Conservation (phyloP, 1,140 invertebrate genomes). For the Cyrtorhinus lividipennis region DNA sequence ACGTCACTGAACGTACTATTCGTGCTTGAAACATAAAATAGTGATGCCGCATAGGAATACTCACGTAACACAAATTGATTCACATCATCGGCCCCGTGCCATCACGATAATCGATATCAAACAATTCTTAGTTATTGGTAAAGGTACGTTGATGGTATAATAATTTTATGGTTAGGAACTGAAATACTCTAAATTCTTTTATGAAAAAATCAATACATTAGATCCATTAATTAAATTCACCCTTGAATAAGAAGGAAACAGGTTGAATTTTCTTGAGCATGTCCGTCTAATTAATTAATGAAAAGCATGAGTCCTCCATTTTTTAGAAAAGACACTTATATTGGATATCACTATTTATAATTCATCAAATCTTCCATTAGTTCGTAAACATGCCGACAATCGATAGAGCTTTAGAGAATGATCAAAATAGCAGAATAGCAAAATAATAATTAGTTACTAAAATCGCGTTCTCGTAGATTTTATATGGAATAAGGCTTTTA, state of each 20-base stretch:
- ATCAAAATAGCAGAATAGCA: not conserved
- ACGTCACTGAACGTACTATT: too few species aligned
- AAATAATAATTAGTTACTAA: not conserved
- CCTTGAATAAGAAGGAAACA: not conserved
- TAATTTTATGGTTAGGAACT: not conserved
- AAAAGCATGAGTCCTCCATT: too few species aligned
- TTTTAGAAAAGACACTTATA: not conserved
- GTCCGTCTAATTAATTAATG: too few species aligned
- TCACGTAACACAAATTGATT: too few species aligned
- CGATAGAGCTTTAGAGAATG: not conserved
- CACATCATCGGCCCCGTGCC: too few species aligned
- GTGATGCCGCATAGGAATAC: too few species aligned
- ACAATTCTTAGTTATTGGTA: too few species aligned
- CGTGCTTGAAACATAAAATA: too few species aligned
- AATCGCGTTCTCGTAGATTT: not conserved
- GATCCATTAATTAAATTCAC: not conserved
- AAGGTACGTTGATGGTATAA: not conserved
- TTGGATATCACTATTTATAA: not conserved
- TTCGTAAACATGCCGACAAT: not conserved
- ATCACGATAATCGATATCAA: too few species aligned
- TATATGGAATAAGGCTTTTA: not conserved
- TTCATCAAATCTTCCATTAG: not conserved
- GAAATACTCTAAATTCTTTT: not conserved
- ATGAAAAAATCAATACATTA: not conserved
- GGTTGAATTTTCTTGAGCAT: not conserved